Percentiles rank a stretch among this genome's conserved stretches.
Conservation (phyloP, 2,888 invertebrate species). For the Agrotis clavis region DNA sequence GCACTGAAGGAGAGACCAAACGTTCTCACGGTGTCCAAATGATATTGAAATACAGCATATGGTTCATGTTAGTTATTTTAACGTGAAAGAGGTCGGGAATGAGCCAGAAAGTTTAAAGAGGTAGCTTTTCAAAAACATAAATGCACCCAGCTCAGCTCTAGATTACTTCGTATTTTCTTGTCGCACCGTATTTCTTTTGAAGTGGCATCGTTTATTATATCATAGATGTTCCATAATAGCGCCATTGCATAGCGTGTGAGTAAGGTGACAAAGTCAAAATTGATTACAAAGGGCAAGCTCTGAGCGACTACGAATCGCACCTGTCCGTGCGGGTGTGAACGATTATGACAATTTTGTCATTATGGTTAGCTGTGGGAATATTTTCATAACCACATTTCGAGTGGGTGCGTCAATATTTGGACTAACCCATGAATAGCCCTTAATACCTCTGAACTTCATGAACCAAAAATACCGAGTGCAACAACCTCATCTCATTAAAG, state of each 20-base stretch:
- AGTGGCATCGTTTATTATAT: constrained; percentile 1
- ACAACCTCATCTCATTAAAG: constrained; percentile 63
- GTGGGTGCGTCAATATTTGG: constrained; percentile 37
- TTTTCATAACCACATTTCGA: constrained; percentile 47
- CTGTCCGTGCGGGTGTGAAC: constrained; percentile 81
- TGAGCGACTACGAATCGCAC: constrained; percentile 81
- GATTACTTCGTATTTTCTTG: neutral
- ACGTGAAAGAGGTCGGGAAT: constrained; percentile 30
- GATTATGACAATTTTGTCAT: constrained; percentile 81
- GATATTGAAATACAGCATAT: constrained; percentile 54
- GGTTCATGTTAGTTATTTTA: constrained; percentile 46
- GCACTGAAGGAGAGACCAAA: constrained; percentile 74
- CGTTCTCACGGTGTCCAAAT: constrained; percentile 82
- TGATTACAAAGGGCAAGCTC: constrained; percentile 73
- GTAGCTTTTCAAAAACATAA: constrained; percentile 6
- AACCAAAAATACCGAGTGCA: constrained; percentile 54
- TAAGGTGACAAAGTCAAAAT: constrained; percentile 81
- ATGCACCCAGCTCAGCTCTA: neutral
- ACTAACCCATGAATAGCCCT: constrained; percentile 16
- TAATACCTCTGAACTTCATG: constrained; percentile 26
- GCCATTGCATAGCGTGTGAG: constrained; percentile 73
- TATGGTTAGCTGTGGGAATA: constrained; percentile 79
- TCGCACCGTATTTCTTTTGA: neutral
- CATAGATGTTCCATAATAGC: constrained; percentile 24
- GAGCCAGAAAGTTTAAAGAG: neutral